Base-by-base conservation (phyloP, 2,888 invertebrate species). In the Phortica magna region DNA sequence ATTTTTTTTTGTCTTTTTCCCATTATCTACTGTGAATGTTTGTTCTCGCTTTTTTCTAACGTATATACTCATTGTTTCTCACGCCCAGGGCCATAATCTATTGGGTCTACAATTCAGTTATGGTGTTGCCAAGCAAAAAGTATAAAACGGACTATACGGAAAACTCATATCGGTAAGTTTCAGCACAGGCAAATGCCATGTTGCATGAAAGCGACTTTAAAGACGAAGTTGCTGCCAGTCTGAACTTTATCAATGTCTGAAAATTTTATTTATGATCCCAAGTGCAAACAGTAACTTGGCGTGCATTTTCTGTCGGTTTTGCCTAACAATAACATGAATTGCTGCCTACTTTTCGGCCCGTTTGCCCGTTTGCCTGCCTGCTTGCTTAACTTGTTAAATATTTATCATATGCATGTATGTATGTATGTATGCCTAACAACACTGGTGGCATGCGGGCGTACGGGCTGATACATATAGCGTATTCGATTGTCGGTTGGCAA, bases 31-130 rank as follows among this genome's bases (percentile, higher is more conserved):
- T 6, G 2, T 14, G 48, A 12, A 14, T 48, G 48, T 48, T 14
- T n/a, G 12, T 19, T 19, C 10, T 61, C 2, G 4, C n/a, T 9
- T 61, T 4, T 31, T 31, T 31, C 31, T 31, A 55, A 55, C n/a
- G 73, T 73, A 55, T 53, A 31, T 12, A 10, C 10, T 65, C 41
- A 41, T 75, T 39, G 31, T 64, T 71, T 64, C 39, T 17, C 2
- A 7, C 41, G 83, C 84, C 53, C 10, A 94, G 96, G 79, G 97
- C 97, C 84, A 97, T 97, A 93, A 97, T 96, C 90, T 98, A 97
- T 92, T 98, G 97, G 97, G 96, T 96, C 79, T 96, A 96, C 92
- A 96, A 97, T 90, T 96, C 96, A 89, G 95, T 96, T 80, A 97
- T 98, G 96, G 95, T 98, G 70, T 93, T 98, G 83, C 96, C 97